These are phyloP conservation scores for Opisthograptis luteolata DNA, from an alignment of 2,888 invertebrate genomes.

Conservation along the genomic window DNA sequence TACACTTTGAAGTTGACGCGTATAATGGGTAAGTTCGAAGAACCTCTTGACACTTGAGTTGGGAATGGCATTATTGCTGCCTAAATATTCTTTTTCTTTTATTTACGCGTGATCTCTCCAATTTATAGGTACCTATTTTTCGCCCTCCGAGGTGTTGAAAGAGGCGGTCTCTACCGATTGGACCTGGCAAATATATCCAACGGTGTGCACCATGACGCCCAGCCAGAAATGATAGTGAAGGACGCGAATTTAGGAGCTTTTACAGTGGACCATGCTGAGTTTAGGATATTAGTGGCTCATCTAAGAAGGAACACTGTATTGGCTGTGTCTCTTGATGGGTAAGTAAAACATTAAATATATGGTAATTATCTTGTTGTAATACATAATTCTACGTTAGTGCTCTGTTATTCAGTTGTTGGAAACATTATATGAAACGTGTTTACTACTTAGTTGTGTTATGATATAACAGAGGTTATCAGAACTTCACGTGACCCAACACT, in stretches of 20 bases:
- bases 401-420: too few species aligned
- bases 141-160: constrained; percentile 83
- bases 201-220: constrained; percentile 88
- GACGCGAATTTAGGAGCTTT: constrained; percentile 91
- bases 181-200: constrained; percentile 91
- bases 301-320: constrained; percentile 90
- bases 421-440: too few species aligned
- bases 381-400: too few species aligned
- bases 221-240: constrained; percentile 86
- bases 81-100: too few species aligned
- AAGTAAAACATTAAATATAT: constrained; percentile 33
- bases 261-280: constrained; percentile 92
- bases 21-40: constrained; percentile 90
- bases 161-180: constrained; percentile 89
- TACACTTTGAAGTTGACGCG: constrained; percentile 95
- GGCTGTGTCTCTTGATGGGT: constrained; percentile 93
- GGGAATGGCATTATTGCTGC: too few species aligned
- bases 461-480: too few species aligned
- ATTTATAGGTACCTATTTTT: constrained; percentile 90
- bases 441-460: too few species aligned
- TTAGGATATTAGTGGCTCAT: constrained; percentile 90
- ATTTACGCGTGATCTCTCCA: too few species aligned
- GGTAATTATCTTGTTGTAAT: background rate
- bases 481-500: too few species aligned
- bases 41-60: background rate